These are phyloP conservation scores for Triops longicaudatus DNA, from an alignment of 1,140 invertebrate genomes.

Conservation along the genomic window DNA sequence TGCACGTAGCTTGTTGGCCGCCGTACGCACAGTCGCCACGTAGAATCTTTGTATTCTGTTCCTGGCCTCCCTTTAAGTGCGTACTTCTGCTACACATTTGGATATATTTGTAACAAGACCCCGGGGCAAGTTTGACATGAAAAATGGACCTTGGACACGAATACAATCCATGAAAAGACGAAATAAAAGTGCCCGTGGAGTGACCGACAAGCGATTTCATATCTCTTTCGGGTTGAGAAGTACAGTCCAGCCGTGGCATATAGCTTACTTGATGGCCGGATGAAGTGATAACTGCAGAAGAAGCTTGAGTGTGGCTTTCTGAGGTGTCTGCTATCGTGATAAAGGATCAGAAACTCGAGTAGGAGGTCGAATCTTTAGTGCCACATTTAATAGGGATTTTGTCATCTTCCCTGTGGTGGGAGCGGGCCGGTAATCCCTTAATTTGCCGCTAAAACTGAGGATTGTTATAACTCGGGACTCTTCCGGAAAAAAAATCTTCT, in stretches of 20 bases:
- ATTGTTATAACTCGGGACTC: background rate
- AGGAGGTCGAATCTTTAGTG: background rate
- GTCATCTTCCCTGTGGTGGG: background rate
- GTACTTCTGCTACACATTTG: background rate
- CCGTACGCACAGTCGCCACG: no score
- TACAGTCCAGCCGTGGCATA: background rate
- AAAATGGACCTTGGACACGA: background rate
- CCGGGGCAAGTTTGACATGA: background rate
- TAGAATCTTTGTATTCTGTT: no score
- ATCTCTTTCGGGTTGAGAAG: background rate
- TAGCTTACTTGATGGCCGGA: background rate
- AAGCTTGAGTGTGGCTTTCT: background rate
- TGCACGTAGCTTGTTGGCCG: background rate
- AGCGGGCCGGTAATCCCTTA: background rate
- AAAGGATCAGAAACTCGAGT: background rate
- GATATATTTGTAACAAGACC: background rate
- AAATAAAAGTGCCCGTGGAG: background rate
- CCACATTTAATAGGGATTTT: background rate
- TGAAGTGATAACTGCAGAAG: background rate
- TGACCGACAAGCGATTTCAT: slow-evolving; percentile 11
- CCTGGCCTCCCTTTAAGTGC: background rate
- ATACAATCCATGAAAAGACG: background rate
- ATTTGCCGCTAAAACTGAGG: background rate
- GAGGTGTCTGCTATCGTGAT: background rate
- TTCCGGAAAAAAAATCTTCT: background rate